Conservation (phyloP, 2,797 vertebrate species). For the Danio albolineatus region DNA sequence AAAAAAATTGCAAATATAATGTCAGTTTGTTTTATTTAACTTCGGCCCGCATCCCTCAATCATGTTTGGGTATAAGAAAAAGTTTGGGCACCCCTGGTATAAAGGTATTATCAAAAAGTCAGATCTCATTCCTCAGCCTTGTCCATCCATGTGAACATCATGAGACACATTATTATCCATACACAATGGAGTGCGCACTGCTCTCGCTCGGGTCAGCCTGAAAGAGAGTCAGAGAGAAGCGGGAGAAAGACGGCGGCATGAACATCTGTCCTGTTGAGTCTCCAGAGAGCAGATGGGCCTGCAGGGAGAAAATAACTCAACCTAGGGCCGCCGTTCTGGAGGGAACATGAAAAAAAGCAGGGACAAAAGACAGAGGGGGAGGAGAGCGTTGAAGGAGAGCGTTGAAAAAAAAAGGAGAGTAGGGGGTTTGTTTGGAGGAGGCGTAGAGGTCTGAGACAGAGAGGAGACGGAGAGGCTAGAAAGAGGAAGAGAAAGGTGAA, state of each 20-base stretch:
- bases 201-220: conserved; percentile 50
- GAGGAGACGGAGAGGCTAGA: conserved; percentile 62
- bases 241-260: conserved; percentile 45
- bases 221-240: conserved; percentile 15
- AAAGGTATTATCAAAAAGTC: conserved; percentile 1
- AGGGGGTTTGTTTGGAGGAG: conserved; percentile 51
- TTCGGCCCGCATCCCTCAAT: no score
- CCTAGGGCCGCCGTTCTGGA: conserved; percentile 69
- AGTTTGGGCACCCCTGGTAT: no score
- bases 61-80: no score
- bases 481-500: conserved; percentile 35
- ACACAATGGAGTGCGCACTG: conserved; percentile 39
- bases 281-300: conserved; percentile 71
- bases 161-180: background rate
- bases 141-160: background rate
- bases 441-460: conserved; percentile 49
- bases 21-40: no score
- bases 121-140: background rate
- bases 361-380: conserved; percentile 70
- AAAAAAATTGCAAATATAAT: no score
- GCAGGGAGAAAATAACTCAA: conserved; percentile 58
- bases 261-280: conserved; percentile 69
- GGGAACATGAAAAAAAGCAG: conserved; percentile 62
- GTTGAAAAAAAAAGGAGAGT: conserved; percentile 41
- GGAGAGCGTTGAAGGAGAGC: conserved; percentile 55